Evolutionary conservation across 2,888 invertebrate species (phyloP), one percentile per base, ranked within the genome.

Genomic region (Caenorhabditis zanzibari): DNA sequence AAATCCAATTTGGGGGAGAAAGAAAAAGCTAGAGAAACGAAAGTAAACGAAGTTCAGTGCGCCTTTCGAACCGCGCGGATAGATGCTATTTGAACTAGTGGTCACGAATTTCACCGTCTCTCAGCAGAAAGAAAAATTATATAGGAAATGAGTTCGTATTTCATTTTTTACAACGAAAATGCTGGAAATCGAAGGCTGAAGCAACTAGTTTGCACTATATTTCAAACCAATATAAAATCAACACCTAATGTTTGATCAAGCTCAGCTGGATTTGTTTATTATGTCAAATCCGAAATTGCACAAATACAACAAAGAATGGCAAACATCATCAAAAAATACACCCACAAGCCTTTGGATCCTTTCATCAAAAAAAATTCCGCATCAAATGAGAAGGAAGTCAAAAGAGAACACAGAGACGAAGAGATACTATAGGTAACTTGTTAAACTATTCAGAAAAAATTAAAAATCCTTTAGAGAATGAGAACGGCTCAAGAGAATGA

Each of bases 41-140:
- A 64, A 32, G 3, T 47, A 10, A 47, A n/a, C 10, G 47, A 47
- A 19, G 4, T 47, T 4, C 19, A 3, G 7, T 9, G 19, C 12
- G 12, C 16, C 35, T 24, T 26, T 44, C 47, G 24, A 32, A 35
- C 56, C 35, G 56, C 49, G 59, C 22, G 49, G 49, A 49, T 49
- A 52, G 32, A 16, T 14, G 58, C n/a, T 26, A 12, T 49, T 26
- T 49, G 32, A n/a, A 24, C 41, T 32, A 59, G 22, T 19, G 59
- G 72, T 72, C 72, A 72, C 72, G 72, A 72, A 24, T 32, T 12
- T 35, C 54, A 24, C 16, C 28, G 26, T 26, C 10, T 14, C 26
- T 6, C 68, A 69, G 22, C 38, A 38, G 6, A 12, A 38, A 12
- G 38, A 12, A 38, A 47, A 19, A 47, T n/a, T 19, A 7, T 19